Evolutionary conservation across 2,113 vertebrate species (phyloP).

Genomic region (Holacanthus passer): DNA sequence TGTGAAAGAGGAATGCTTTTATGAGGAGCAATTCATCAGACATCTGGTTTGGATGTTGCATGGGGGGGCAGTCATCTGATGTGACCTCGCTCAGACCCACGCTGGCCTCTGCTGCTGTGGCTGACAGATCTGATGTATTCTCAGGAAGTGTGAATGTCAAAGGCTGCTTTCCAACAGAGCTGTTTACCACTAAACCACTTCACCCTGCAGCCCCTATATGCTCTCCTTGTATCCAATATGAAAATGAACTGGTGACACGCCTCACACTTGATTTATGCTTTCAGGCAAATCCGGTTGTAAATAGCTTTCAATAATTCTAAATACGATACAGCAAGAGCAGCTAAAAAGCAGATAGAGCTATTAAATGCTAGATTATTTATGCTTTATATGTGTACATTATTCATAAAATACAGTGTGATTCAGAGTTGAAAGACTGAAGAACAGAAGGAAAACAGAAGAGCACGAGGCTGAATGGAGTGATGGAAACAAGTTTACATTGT

Average conservation of each 20-base stretch:
- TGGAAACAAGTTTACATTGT: conserved; percentile 72
- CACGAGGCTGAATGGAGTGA: conserved; percentile 45
- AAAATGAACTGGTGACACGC: conserved; percentile 15
- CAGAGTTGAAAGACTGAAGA: conserved; percentile 11
- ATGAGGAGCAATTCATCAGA: conserved; percentile 75
- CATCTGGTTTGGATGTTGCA: conserved; percentile 77
- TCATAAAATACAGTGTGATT: conserved; percentile 2
- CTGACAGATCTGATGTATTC: conserved; percentile 61
- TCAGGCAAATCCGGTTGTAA: conserved; percentile 7
- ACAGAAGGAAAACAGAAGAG: conserved; percentile 16
- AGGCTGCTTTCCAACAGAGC: conserved; percentile 22
- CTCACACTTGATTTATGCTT: conserved; percentile 5
- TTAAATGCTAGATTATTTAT: not conserved
- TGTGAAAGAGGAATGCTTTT: conserved; percentile 77
- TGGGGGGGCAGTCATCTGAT: conserved; percentile 48
- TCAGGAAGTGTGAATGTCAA: conserved; percentile 55
- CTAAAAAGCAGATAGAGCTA: conserved; percentile 5
- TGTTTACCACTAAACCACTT: conserved; percentile 29
- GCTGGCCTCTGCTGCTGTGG: conserved; percentile 43
- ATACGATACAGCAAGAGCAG: conserved; percentile 1
- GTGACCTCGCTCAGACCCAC: conserved; percentile 59
- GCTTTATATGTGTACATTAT: not conserved
- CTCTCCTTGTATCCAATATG: not conserved
- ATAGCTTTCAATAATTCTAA: not conserved
- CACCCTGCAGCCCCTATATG: not conserved